Evolutionary conservation across 2,797 vertebrate species (phyloP).

Genomic region (Labeo calbasu): DNA sequence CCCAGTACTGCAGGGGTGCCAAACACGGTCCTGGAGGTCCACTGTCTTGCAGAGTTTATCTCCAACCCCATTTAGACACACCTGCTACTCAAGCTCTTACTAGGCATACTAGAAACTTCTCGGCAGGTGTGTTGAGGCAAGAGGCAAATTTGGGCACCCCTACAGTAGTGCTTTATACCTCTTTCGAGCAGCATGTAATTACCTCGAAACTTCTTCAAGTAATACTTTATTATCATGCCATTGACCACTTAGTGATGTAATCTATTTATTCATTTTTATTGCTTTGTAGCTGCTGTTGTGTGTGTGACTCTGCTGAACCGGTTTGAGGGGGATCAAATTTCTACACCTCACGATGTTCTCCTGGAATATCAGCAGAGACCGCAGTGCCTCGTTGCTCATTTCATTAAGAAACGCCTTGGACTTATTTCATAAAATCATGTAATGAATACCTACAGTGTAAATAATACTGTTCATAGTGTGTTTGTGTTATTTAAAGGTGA

Average conservation of each 20-base stretch:
- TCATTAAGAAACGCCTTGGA: conserved; percentile 85
- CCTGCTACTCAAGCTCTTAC: no score
- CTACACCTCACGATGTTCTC: conserved; percentile 79
- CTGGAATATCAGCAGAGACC: conserved; percentile 84
- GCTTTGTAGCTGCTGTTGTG: conserved; percentile 83
- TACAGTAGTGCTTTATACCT: background rate
- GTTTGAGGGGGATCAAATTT: conserved; percentile 90
- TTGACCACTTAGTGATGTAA: background rate
- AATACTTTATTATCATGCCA: background rate
- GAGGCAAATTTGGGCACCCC: no score
- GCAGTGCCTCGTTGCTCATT: conserved; percentile 83
- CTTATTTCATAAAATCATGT: conserved; percentile 56
- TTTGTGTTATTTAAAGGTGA: conserved; percentile 62
- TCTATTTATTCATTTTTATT: background rate
- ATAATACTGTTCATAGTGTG: conserved; percentile 40
- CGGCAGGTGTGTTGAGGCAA: no score
- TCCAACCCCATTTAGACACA: no score
- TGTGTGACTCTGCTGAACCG: conserved; percentile 87
- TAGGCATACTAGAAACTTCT: no score
- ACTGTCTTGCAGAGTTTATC: no score
- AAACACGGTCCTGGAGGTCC: no score
- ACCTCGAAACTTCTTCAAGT: background rate
- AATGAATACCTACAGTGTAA: conserved; percentile 43
- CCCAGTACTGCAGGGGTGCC: background rate
- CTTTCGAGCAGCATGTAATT: background rate